Evolutionary conservation across 2,888 invertebrate species (phyloP), one percentile per base, ranked within the genome.

Genomic region (Ectropis crepuscularia): DNA sequence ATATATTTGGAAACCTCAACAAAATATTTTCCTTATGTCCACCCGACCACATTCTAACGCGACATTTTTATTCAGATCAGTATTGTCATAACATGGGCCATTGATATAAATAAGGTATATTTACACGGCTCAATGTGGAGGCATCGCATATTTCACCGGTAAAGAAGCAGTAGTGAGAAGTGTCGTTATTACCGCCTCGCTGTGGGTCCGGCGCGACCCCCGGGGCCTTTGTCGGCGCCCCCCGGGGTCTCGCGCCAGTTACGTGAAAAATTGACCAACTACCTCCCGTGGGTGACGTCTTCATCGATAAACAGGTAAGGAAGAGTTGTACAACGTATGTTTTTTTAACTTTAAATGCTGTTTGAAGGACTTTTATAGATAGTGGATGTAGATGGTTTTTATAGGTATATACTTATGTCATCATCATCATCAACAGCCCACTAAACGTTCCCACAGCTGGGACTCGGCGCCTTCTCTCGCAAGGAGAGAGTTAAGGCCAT

Each of bases 151-250:
- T 61, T 57, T 65, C 48, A 66, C 59, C 57, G 60, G 76, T 74
- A 78, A 74, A 77, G 73, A 71, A 75, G 75, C 77, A 78, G 71
- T 57, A 72, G 74, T 80, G 82, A 81, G 78, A 79, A 80, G 86
- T 85, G 79, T 82, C 80, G 79, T 84, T 85, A 82, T 85, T 84
- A 83, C 81, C 81, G 78, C 80, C 79, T 80, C 81, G 79, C 79
- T 79, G 77, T 76, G 83, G 75, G 81, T 65, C 79, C 83, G 74
- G 86, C 81, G 86, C 76, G 81, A 81, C 86, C 85, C 89, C 87
- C 70, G 86, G 85, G 86, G 82, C 72, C 90, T 90, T 90, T 90
- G 90, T 87, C 90, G 91, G 90, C 79, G 81, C 84, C 87, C 87
- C 90, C 90, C 80, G 87, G 78, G 71, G 89, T 58, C 59, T 80